Evolutionary conservation across 2,888 invertebrate genomes (phyloP).

Genomic region (Lasioglossum morio): DNA sequence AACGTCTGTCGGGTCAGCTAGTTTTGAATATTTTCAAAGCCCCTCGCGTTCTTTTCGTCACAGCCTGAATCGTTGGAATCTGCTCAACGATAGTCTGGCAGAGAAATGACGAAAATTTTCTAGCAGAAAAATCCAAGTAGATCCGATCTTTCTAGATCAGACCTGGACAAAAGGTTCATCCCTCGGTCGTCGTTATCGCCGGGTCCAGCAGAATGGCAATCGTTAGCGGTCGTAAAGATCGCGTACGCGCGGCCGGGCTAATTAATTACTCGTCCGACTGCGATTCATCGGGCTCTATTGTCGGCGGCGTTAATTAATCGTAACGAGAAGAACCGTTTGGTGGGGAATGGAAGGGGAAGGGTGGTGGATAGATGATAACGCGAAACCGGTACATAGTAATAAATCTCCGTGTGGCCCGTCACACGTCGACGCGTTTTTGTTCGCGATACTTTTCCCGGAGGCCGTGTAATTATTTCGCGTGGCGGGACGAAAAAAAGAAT

Average conservation of each 20-base stretch:
- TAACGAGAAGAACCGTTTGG: slow-evolving; percentile 29
- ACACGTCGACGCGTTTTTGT: slow-evolving; percentile 1
- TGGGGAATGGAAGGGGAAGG: background rate
- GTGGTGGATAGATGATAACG: slow-evolving; percentile 29
- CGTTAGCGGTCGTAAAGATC: background rate
- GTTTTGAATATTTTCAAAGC: no score
- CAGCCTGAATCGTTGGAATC: no score
- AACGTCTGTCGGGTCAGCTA: no score
- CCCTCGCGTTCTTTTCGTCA: no score
- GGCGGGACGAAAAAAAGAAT: background rate
- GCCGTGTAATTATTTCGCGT: slow-evolving; percentile 22
- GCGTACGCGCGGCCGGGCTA: slow-evolving; percentile 34
- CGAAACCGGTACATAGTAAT: slow-evolving; percentile 38
- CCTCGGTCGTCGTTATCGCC: background rate
- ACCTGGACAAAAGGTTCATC: background rate
- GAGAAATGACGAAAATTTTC: no score
- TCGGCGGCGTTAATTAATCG: slow-evolving; percentile 55
- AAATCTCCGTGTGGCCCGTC: slow-evolving; percentile 37
- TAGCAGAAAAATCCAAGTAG: background rate
- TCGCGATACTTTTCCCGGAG: background rate
- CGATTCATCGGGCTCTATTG: slow-evolving; percentile 56
- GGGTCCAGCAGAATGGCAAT: background rate
- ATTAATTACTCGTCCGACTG: slow-evolving; percentile 58
- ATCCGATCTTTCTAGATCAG: background rate
- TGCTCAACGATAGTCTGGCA: no score